These are phyloP conservation scores for Drosophila pallidifrons DNA, from an alignment of 1,140 invertebrate genomes.

Conservation along the genomic window DNA sequence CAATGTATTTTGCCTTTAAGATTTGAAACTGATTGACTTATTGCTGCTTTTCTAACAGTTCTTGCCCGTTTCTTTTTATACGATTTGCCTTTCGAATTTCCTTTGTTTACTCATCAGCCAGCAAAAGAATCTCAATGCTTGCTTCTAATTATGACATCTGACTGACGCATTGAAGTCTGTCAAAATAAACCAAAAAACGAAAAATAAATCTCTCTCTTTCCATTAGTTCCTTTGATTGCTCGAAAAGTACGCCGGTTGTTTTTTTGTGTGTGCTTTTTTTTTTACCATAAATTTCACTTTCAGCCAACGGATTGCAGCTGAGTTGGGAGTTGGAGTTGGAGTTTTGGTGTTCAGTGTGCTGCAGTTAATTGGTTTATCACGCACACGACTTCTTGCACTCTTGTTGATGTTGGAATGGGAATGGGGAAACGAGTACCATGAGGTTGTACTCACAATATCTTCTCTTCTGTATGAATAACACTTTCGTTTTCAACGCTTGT, in stretches of 20 bases:
- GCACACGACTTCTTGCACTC: slow-evolving; percentile 71
- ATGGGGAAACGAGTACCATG: slow-evolving; percentile 20
- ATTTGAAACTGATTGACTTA: slow-evolving; percentile 15
- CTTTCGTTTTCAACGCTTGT: slow-evolving; percentile 59
- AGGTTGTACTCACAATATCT: slow-evolving; percentile 18
- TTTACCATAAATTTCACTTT: slow-evolving; percentile 69
- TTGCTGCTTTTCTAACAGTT: slow-evolving; percentile 2
- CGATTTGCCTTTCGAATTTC: slow-evolving; percentile 31
- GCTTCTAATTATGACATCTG: slow-evolving; percentile 45
- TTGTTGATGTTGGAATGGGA: slow-evolving; percentile 43
- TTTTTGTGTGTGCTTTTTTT: slow-evolving; percentile 10
- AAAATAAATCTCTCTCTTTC: slow-evolving; percentile 11
- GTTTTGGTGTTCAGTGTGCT: slow-evolving; percentile 6
- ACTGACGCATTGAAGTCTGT: slow-evolving; percentile 39
- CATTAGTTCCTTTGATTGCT: slow-evolving; percentile 27
- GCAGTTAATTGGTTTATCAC: slow-evolving; percentile 79
- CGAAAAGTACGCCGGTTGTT: slow-evolving; percentile 11
- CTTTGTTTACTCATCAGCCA: slow-evolving; percentile 26
- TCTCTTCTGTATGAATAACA: slow-evolving; percentile 61
- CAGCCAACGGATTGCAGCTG: slow-evolving; percentile 29
- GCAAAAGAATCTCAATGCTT: slow-evolving; percentile 29
- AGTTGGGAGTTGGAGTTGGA: slow-evolving; percentile 5
- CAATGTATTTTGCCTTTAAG: neutral
- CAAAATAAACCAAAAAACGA: slow-evolving; percentile 38
- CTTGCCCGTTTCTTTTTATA: neutral